Conservation (phyloP, 2,888 invertebrate species). For the Macaria notata region DNA sequence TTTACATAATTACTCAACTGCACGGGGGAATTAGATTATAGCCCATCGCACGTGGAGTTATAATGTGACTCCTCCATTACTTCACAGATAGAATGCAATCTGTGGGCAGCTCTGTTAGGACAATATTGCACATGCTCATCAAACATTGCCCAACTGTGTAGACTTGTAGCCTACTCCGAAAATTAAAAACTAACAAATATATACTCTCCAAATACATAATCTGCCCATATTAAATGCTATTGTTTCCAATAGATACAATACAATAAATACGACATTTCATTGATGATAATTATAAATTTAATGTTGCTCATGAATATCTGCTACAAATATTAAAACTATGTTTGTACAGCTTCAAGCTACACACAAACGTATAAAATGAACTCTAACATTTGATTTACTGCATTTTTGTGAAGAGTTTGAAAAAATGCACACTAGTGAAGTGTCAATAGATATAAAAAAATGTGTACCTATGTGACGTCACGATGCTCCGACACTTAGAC, state of each 20-base stretch:
- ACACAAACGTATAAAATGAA: conserved; percentile 42
- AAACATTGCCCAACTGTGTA: conserved; percentile 30
- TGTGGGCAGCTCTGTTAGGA: conserved; percentile 56
- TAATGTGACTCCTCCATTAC: conserved; percentile 15
- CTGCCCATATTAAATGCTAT: conserved; percentile 69
- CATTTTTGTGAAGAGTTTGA: conserved; percentile 36
- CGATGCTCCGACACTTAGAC: conserved; percentile 4
- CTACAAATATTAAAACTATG: conserved; percentile 40
- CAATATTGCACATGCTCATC: conserved; percentile 48
- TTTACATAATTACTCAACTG: not conserved
- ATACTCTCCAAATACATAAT: conserved; percentile 47
- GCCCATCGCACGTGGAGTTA: not conserved
- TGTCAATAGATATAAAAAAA: conserved; percentile 14
- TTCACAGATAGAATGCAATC: conserved; percentile 53
- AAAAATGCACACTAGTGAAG: conserved; percentile 17
- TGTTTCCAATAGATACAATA: conserved; percentile 24
- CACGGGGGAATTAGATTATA: not conserved
- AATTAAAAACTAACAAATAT: conserved; percentile 31
- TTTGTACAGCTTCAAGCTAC: conserved; percentile 39
- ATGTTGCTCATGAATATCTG: conserved; percentile 36
- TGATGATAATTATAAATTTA: conserved; percentile 11
- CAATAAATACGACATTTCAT: conserved; percentile 30
- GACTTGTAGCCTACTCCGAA: conserved; percentile 45
- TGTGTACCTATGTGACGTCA: conserved; percentile 18
- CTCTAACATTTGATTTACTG: conserved; percentile 54